Evolutionary conservation across 92 coral and sea anemone species (phyloP).

Genomic region (Ricordea florida): DNA sequence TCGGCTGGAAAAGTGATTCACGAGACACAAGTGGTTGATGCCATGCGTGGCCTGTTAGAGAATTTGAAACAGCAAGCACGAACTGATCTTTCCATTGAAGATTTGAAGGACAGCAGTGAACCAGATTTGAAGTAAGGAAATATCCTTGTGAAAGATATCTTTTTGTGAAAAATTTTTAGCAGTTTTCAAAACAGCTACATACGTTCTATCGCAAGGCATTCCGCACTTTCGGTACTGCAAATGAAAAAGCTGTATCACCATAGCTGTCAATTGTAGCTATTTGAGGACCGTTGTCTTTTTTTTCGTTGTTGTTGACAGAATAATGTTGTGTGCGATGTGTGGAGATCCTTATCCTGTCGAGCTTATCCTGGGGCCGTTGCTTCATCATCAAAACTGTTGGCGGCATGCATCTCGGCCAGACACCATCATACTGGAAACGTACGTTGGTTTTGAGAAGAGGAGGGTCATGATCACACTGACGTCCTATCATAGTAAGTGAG

Average conservation of each 20-base stretch:
- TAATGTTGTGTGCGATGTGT: slow-evolving; percentile 96
- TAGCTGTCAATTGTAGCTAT: no score
- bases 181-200: no score
- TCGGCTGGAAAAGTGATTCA: slow-evolving; percentile 86
- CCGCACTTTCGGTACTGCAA: no score
- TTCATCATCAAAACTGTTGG: slow-evolving; percentile 95
- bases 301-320: slow-evolving; percentile 42
- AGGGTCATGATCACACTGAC: slow-evolving; percentile 91
- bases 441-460: slow-evolving; percentile 88
- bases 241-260: no score
- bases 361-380: slow-evolving; percentile 92
- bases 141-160: no score
- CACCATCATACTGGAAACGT: slow-evolving; percentile 90
- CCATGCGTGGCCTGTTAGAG: slow-evolving; percentile 84
- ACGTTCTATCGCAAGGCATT: no score
- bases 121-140: slow-evolving; percentile 94
- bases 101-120: slow-evolving; percentile 77
- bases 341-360: slow-evolving; percentile 99
- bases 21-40: slow-evolving; percentile 96
- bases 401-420: slow-evolving; percentile 88
- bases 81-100: slow-evolving; percentile 76
- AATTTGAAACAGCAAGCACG: slow-evolving; percentile 86
- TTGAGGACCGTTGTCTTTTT: no score
- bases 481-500: slow-evolving; percentile 96
- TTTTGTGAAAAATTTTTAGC: no score